phyloP scores from a whole-genome alignment of 2,797 vertebrate species.

The Crenuchus spilurus region DNA sequence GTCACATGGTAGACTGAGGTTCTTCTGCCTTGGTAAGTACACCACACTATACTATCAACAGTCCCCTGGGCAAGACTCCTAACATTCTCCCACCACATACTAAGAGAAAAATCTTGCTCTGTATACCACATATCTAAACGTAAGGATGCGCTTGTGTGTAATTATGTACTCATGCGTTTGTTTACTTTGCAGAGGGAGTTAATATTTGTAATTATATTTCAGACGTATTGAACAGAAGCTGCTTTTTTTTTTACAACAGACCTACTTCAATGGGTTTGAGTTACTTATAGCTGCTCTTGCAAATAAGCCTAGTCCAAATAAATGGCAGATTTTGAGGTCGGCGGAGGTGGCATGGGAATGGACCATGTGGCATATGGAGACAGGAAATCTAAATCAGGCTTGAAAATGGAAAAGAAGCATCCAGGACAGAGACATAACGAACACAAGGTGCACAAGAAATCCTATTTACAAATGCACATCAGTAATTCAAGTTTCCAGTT shows the following conservation, averaged over 20 bases:
- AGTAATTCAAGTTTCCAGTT: conserved; percentile 98
- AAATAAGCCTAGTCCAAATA: not conserved
- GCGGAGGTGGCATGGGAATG: conserved; percentile 13
- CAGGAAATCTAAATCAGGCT: conserved; percentile 47
- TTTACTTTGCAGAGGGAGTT: not conserved
- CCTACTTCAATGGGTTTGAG: not conserved
- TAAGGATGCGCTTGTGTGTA: not conserved
- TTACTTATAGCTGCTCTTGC: not conserved
- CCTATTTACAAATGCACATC: conserved; percentile 96
- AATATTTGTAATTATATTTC: not conserved
- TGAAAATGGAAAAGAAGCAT: conserved; percentile 63
- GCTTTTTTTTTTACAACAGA: not conserved
- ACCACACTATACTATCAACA: too few relatives aligned
- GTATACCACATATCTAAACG: too few relatives aligned
- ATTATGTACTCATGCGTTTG: not conserved
- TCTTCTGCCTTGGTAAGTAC: too few relatives aligned
- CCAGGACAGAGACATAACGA: conserved; percentile 84
- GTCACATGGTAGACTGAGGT: too few relatives aligned
- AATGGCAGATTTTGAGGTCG: not conserved
- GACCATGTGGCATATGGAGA: conserved; percentile 1
- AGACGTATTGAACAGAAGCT: not conserved
- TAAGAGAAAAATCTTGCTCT: too few relatives aligned
- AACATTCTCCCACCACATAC: too few relatives aligned
- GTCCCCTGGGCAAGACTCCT: too few relatives aligned
- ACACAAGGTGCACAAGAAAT: conserved; percentile 87